A percentile compares a stretch with the other conserved stretches of the same genome.
Evolutionary conservation across 2,113 vertebrate genomes (phyloP).

Genomic region (Uropsilus gracilis): DNA sequence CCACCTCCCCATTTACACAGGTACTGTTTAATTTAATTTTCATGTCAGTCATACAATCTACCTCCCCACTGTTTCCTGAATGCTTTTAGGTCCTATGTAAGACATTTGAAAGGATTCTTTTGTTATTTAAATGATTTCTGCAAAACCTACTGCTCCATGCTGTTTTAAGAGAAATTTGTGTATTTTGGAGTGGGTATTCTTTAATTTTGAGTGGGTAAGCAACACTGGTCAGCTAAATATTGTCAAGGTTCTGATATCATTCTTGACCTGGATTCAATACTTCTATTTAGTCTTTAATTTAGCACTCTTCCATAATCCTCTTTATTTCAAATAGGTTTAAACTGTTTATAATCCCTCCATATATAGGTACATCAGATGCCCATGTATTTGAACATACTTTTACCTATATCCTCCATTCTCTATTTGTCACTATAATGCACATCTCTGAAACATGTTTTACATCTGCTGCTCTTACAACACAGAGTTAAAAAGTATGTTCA

Average conservation of each 20-base stretch:
- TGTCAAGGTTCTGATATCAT: background rate
- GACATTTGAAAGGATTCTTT: background rate
- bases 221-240: background rate
- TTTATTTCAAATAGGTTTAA: background rate
- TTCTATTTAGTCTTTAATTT: background rate
- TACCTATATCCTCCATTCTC: background rate
- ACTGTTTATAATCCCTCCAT: background rate
- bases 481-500: background rate
- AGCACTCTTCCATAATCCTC: rapidly evolving
- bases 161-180: background rate
- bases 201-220: constrained; percentile 13
- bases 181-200: background rate
- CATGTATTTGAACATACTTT: background rate
- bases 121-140: background rate
- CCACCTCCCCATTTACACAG: background rate
- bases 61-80: background rate
- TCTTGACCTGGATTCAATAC: background rate
- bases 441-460: background rate
- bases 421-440: background rate
- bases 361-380: background rate
- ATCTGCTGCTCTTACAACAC: background rate
- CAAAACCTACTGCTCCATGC: background rate
- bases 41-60: background rate
- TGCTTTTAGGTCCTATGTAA: background rate
- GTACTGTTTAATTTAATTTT: background rate